Conservation (phyloP, 2,797 vertebrate species). For the Mus minutoides region DNA sequence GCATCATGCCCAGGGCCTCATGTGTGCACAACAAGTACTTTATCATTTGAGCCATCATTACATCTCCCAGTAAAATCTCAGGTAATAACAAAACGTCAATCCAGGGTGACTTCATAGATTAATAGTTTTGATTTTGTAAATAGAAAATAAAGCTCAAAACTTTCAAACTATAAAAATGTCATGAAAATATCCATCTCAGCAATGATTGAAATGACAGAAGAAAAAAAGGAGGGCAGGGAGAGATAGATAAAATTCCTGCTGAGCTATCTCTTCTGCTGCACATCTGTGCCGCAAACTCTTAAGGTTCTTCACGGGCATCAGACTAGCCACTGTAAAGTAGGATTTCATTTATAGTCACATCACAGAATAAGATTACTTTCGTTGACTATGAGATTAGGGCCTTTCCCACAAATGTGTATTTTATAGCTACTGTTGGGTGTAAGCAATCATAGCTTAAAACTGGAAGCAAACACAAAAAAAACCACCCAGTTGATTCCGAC, state of each 20-base stretch:
- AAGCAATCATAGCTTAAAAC: conserved; percentile 93
- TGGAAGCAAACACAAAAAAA: conserved; percentile 87
- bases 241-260: background rate
- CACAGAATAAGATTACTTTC: conserved; percentile 90
- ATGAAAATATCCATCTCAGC: background rate
- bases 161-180: background rate
- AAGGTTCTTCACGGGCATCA: conserved; percentile 35
- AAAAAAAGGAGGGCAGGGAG: background rate
- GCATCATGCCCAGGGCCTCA: background rate
- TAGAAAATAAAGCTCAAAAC: conserved; percentile 55
- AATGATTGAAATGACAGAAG: background rate
- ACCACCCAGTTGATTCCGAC: conserved; percentile 80
- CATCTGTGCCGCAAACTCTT: background rate
- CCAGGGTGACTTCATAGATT: background rate
- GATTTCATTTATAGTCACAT: conserved; percentile 90
- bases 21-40: background rate
- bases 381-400: conserved; percentile 91
- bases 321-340: conserved; percentile 83
- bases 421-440: conserved; percentile 92
- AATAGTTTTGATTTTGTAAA: conserved; percentile 45
- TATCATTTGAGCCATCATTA: background rate
- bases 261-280: background rate
- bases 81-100: background rate
- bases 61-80: background rate
- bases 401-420: conserved; percentile 93